phyloP scores from a whole-genome alignment of 1,140 invertebrate genomes.

The Drosophila santomea region DNA sequence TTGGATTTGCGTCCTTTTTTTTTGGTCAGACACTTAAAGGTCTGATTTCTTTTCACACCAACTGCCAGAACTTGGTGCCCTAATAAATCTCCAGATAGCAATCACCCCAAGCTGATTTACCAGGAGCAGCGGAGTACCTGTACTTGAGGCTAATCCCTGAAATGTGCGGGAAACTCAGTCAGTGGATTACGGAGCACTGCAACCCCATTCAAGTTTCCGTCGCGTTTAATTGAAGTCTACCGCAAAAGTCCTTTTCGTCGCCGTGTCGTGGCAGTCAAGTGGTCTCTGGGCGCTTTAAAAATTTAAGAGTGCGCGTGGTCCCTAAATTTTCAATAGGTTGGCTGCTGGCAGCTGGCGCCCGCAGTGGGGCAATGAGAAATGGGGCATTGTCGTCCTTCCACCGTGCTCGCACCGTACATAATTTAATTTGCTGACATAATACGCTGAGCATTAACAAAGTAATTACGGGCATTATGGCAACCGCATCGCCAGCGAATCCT shows the following conservation, averaged over 20 bases:
- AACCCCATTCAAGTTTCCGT: constrained; percentile 2
- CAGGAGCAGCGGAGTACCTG: not conserved
- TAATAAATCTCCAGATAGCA: not conserved
- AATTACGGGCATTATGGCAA: constrained; percentile 76
- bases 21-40: not conserved
- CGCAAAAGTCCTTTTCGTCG: constrained; percentile 2
- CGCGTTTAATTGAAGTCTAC: constrained; percentile 47
- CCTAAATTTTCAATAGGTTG: constrained; percentile 46
- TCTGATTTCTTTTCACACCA: not conserved
- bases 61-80: not conserved
- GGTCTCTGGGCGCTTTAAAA: constrained; percentile 35
- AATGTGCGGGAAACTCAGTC: not conserved
- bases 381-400: constrained; percentile 22
- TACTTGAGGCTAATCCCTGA: not conserved
- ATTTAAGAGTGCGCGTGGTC: constrained; percentile 11
- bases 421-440: constrained; percentile 73
- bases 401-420: constrained; percentile 46
- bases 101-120: not conserved
- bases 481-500: constrained; percentile 44
- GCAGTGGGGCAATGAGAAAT: constrained; percentile 14
- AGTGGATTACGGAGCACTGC: constrained; percentile 21
- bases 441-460: constrained; percentile 77
- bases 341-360: constrained; percentile 11
- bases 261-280: constrained; percentile 33
- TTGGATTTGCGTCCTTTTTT: too few relatives aligned